phyloP scores from a whole-genome alignment of 92 coral and sea anemone species.

The Muricea muricata region DNA sequence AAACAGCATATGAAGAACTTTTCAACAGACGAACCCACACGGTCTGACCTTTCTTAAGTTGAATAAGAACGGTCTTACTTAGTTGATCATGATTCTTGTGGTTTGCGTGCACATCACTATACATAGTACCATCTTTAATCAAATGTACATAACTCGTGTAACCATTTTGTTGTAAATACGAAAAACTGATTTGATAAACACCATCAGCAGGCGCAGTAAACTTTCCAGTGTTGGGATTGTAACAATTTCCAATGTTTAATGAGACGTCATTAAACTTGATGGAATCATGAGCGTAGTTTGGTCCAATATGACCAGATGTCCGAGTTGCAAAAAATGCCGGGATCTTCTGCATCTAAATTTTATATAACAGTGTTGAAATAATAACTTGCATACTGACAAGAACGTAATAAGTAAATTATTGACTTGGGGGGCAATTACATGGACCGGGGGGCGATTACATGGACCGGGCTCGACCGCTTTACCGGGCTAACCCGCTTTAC shows the following conservation, averaged over 20 bases:
- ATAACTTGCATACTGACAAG: no score
- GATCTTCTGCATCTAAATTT: no score
- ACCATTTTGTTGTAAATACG: conserved; percentile 44
- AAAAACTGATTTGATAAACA: conserved; percentile 38
- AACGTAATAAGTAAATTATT: no score
- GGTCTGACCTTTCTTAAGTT: conserved; percentile 38
- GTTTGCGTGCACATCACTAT: conserved; percentile 45
- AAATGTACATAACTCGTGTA: conserved; percentile 23
- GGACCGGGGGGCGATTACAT: no score
- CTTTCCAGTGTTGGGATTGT: conserved; percentile 35
- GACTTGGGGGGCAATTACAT: no score
- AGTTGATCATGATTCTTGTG: conserved; percentile 44
- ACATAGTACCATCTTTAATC: conserved; percentile 29
- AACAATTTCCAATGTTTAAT: conserved; percentile 44
- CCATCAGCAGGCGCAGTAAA: conserved; percentile 54
- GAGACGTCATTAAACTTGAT: conserved; percentile 44
- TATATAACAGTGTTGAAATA: no score
- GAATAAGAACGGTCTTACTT: conserved; percentile 34
- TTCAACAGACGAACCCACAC: conserved; percentile 41
- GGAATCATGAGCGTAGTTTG: conserved; percentile 40
- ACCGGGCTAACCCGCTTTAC: no score
- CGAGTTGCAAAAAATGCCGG: conserved; percentile 48
- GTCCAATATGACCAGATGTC: conserved; percentile 51
- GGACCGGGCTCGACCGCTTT: no score
- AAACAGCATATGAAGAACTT: conserved; percentile 34